phyloP scores from a whole-genome alignment of 2,113 vertebrate species.

The Indri indri region DNA sequence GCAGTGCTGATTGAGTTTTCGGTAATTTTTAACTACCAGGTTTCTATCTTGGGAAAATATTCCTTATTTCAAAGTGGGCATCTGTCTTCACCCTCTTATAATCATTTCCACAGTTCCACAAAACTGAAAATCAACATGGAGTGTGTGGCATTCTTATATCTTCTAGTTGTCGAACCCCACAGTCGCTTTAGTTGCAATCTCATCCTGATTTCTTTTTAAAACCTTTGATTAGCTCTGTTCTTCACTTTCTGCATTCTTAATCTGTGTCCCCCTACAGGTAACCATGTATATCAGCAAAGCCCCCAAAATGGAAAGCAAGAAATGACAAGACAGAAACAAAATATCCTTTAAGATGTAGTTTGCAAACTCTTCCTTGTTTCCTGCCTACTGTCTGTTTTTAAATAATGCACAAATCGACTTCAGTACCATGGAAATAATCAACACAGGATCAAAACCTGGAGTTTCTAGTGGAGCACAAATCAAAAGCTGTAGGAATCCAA shows the following conservation, averaged over 20 bases:
- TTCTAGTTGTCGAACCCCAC: neutral
- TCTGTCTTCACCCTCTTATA: neutral
- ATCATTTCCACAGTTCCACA: neutral
- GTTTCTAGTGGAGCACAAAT: conserved; percentile 86
- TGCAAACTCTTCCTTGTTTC: conserved; percentile 84
- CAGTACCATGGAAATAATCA: conserved; percentile 87
- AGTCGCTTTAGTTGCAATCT: neutral
- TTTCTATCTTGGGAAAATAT: neutral
- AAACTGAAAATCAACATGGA: conserved; percentile 19
- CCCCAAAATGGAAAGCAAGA: conserved; percentile 33
- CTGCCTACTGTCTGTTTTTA: conserved; percentile 79
- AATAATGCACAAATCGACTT: conserved; percentile 87
- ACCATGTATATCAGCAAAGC: neutral
- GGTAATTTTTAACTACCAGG: neutral
- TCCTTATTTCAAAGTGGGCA: neutral
- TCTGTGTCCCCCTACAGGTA: neutral
- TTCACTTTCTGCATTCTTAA: conserved; percentile 18
- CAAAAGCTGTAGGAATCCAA: conserved; percentile 88
- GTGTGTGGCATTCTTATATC: neutral
- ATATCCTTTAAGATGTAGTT: conserved; percentile 78
- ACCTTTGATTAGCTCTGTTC: conserved; percentile 12
- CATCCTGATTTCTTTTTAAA: conserved; percentile 7
- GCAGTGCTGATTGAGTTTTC: neutral
- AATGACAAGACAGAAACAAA: conserved; percentile 72
- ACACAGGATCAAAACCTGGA: conserved; percentile 88